Conservation (phyloP, 2,888 invertebrate species). For the Tiliacea aurago region DNA sequence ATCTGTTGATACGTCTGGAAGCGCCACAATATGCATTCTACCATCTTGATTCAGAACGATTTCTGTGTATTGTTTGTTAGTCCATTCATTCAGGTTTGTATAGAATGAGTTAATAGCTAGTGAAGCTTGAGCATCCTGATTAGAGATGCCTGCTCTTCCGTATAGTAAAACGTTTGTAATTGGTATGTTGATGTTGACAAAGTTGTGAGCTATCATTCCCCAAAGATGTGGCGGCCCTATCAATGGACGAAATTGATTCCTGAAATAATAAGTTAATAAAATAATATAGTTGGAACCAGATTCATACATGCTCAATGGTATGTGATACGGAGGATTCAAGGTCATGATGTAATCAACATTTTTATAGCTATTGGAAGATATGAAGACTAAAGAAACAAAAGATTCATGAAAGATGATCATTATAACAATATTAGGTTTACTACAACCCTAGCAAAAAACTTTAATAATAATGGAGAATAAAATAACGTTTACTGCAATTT, state of each 20-base stretch:
- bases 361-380: too few relatives aligned
- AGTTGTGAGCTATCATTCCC: conserved; percentile 84
- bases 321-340: too few relatives aligned
- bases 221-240: conserved; percentile 78
- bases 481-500: not conserved
- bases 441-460: not conserved
- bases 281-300: too few relatives aligned
- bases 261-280: conserved; percentile 47
- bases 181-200: conserved; percentile 75
- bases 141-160: conserved; percentile 70
- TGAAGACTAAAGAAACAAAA: not conserved
- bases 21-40: conserved; percentile 77
- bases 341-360: too few relatives aligned
- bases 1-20: conserved; percentile 81
- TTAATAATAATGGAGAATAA: not conserved
- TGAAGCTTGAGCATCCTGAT: conserved; percentile 76
- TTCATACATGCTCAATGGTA: too few relatives aligned
- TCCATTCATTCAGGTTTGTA: conserved; percentile 79
- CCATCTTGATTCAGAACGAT: conserved; percentile 78
- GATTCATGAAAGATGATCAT: too few relatives aligned
- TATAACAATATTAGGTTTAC: too few relatives aligned
- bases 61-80: conserved; percentile 75
- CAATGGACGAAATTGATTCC: conserved; percentile 75
- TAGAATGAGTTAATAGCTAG: conserved; percentile 78
- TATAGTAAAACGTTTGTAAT: conserved; percentile 74